Conservation (phyloP, 2,888 invertebrate species). For the Caenorhabditis imperialis region DNA sequence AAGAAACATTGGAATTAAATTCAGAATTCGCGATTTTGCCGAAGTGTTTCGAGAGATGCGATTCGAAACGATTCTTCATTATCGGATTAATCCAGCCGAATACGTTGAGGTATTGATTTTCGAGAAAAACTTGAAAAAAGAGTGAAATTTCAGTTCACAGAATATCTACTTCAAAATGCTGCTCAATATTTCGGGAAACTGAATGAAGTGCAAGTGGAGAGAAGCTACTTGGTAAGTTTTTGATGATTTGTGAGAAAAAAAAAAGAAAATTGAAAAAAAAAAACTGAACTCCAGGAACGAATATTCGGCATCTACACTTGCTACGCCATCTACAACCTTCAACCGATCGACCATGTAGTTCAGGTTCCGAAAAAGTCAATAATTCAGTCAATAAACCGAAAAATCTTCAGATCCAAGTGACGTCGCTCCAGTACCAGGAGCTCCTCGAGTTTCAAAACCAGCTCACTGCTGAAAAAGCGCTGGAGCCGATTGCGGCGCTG, state of each 20-base stretch:
- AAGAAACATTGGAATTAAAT: too few relatives aligned
- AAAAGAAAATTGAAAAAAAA: too few relatives aligned
- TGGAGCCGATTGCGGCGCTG: slow-evolving; percentile 52
- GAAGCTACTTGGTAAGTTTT: slow-evolving; percentile 5
- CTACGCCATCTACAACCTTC: slow-evolving; percentile 60
- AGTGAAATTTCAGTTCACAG: slow-evolving; percentile 58
- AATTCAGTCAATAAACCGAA: too few relatives aligned
- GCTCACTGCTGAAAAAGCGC: slow-evolving; percentile 11
- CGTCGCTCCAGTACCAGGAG: slow-evolving; percentile 35
- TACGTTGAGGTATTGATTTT: slow-evolving; percentile 52
- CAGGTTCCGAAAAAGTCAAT: slow-evolving; percentile 37
- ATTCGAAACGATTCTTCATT: slow-evolving; percentile 54
- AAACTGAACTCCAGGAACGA: slow-evolving; percentile 48
- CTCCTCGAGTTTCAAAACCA: slow-evolving; percentile 29
- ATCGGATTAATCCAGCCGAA: slow-evolving; percentile 54
- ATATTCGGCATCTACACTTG: slow-evolving; percentile 62
- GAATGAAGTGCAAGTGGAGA: slow-evolving; percentile 21
- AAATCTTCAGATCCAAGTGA: slow-evolving; percentile 50
- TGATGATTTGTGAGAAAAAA: neutral
- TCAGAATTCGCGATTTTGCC: slow-evolving; percentile 52
- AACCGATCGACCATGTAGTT: slow-evolving; percentile 58
- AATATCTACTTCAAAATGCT: slow-evolving; percentile 55
- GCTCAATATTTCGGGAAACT: slow-evolving; percentile 47
- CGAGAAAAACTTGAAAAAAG: neutral
- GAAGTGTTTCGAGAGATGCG: slow-evolving; percentile 46